Percentiles rank a stretch among this genome's conserved stretches.
phyloP scores from a whole-genome alignment of 1,140 invertebrate species.

The Ectropis grisescens region DNA sequence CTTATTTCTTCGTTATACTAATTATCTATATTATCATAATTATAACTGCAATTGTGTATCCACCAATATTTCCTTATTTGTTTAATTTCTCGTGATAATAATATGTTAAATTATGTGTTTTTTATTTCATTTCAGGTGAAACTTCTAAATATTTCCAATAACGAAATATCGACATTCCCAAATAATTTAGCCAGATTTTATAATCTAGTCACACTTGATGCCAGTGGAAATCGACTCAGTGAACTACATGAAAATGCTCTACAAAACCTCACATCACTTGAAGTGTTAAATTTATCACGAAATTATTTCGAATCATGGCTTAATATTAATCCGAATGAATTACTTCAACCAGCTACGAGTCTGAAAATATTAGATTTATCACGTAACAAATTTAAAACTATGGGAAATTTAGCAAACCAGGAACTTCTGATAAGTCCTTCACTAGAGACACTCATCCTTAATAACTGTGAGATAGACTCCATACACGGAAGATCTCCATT shows the following conservation, averaged over 20 bases:
- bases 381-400: constrained; percentile 55
- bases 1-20: constrained; percentile 3
- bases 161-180: constrained; percentile 71
- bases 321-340: constrained; percentile 62
- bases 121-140: constrained; percentile 48
- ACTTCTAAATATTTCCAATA: constrained; percentile 73
- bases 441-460: constrained; percentile 63
- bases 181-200: constrained; percentile 39
- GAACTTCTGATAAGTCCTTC: constrained; percentile 65
- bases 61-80: too few relatives aligned
- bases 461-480: constrained; percentile 65
- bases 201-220: constrained; percentile 67
- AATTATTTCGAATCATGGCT: constrained; percentile 71
- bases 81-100: too few relatives aligned
- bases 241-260: constrained; percentile 53
- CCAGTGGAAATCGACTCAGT: constrained; percentile 69
- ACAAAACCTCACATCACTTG: constrained; percentile 61
- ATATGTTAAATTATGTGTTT: too few relatives aligned
- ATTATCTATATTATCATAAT: too few relatives aligned
- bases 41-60: too few relatives aligned
- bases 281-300: constrained; percentile 66
- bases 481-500: constrained; percentile 66
- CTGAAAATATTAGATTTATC: constrained; percentile 66
- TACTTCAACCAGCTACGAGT: constrained; percentile 49
- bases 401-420: constrained; percentile 60